Evolutionary conservation across 2,797 vertebrate species (phyloP), one percentile per base, ranked within the genome.

Genomic region (Argyrosomus regius): DNA sequence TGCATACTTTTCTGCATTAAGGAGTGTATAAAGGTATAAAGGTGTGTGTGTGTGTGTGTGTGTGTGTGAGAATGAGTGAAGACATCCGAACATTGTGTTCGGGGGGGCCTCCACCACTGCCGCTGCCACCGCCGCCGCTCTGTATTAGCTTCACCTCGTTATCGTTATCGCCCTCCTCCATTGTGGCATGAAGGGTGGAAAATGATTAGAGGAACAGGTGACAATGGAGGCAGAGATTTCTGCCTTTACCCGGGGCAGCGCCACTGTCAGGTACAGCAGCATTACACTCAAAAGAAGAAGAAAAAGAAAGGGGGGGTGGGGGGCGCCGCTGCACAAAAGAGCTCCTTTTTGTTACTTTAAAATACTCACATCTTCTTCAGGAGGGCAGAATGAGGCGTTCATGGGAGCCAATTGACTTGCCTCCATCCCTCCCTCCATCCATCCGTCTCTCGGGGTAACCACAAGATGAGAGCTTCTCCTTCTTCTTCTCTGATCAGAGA

Each of bases 141-240:
- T 80, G 89, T 93, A 92, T 94, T 94, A 91, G 91, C 91, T 86
- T 93, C 90, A 92, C 91, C 89, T 95, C 90, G 91, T 94, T 95
- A 93, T 91, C 88, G 86, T 92, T 91, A 91, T 95, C 93, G 75
- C 78, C 87, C 89, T 87, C 88, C 90, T 93, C 92, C 92, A 94
- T 95, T 94, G 93, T 93, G 90, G 84, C 86, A 75, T 85, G 89
- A 91, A 88, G 86, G 88, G 92, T 70, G 80, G 93, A 88, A 94
- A 93, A 95, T 95, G 95, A 95, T 95, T 93, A 95, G 93, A 95
- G 93, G 92, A 93, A 74, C 91, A 91, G 92, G 90, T 93, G 92
- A 95, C 93, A 94, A 94, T 93, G 92, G 91, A 91, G 92, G 91
- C 89, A 89, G 92, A 93, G 93, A 93, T 91, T 92, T 89, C 78